phyloP scores from a whole-genome alignment of 2,113 vertebrate genomes.

The Gadus chalcogrammus region DNA sequence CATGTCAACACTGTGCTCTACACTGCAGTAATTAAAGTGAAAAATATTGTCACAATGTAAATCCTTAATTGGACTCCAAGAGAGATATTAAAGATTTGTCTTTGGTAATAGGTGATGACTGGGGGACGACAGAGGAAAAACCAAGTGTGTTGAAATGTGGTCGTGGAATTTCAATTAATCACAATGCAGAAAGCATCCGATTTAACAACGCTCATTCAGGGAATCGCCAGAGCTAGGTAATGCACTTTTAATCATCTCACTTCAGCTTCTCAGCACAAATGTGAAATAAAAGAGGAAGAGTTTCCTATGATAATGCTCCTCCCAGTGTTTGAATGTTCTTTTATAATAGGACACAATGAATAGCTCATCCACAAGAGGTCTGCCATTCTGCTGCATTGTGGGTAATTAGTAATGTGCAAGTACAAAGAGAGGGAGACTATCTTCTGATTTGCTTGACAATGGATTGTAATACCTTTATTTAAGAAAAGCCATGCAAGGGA shows the following conservation, averaged over 20 bases:
- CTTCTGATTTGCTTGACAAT: constrained; percentile 7
- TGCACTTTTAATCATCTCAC: constrained; percentile 99
- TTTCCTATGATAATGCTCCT: constrained; percentile 61
- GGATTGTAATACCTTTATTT: constrained; percentile 26
- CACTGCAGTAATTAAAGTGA: constrained; percentile 99
- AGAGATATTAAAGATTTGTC: constrained; percentile 99
- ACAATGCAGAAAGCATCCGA: constrained; percentile 94
- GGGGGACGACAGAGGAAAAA: constrained; percentile 87
- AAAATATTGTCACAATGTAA: constrained; percentile 99
- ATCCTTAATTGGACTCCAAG: constrained; percentile 99
- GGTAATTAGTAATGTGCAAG: constrained; percentile 6
- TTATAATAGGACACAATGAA: constrained; percentile 60
- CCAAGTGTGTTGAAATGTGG: constrained; percentile 97
- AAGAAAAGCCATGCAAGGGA: constrained; percentile 18
- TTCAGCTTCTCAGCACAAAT: constrained; percentile 73
- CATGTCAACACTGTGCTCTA: constrained; percentile 91
- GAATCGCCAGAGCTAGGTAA: constrained; percentile 93
- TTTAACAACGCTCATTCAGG: constrained; percentile 98
- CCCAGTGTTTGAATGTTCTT: constrained; percentile 49
- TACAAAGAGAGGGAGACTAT: constrained; percentile 16
- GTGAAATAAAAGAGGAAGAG: constrained; percentile 54
- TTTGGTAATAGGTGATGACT: constrained; percentile 99
- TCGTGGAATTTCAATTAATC: constrained; percentile 95
- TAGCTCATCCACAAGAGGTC: constrained; percentile 38
- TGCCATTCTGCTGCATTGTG: constrained; percentile 15